Conservation (phyloP, 2,888 invertebrate species). For the Xestia ashworthii region DNA sequence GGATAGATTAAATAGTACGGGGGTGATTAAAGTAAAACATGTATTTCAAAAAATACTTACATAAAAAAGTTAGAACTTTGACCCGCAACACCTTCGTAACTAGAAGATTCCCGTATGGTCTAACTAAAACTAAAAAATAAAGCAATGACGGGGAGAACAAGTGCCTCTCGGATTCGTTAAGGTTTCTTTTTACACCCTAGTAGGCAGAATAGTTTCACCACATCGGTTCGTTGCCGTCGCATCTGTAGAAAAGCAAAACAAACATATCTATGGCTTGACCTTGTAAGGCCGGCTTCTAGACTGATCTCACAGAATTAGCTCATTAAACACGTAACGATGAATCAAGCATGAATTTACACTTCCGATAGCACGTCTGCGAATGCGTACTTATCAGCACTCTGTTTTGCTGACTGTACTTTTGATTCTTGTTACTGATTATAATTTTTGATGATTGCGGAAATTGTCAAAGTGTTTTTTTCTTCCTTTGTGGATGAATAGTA, state of each 20-base stretch:
- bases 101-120: too few species aligned
- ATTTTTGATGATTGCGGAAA: background rate
- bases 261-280: constrained; percentile 76
- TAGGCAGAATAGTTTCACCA: constrained; percentile 51
- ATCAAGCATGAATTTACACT: constrained; percentile 55
- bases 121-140: too few species aligned
- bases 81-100: too few species aligned
- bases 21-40: too few species aligned
- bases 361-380: constrained; percentile 56
- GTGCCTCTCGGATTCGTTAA: too few species aligned
- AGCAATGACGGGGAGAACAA: too few species aligned
- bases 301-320: constrained; percentile 74
- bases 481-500: background rate
- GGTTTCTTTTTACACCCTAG: too few species aligned
- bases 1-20: too few species aligned
- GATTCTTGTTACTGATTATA: background rate
- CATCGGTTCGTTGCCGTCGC: constrained; percentile 15
- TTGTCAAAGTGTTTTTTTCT: background rate
- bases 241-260: constrained; percentile 60
- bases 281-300: constrained; percentile 86
- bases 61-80: too few species aligned
- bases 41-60: too few species aligned
- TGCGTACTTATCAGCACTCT: constrained; percentile 27
- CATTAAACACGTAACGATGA: constrained; percentile 64
- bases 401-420: constrained; percentile 8